Evolutionary conservation across 2,113 vertebrate species (phyloP), one percentile per base, ranked within the genome.

Genomic region (Cyanistes caeruleus): DNA sequence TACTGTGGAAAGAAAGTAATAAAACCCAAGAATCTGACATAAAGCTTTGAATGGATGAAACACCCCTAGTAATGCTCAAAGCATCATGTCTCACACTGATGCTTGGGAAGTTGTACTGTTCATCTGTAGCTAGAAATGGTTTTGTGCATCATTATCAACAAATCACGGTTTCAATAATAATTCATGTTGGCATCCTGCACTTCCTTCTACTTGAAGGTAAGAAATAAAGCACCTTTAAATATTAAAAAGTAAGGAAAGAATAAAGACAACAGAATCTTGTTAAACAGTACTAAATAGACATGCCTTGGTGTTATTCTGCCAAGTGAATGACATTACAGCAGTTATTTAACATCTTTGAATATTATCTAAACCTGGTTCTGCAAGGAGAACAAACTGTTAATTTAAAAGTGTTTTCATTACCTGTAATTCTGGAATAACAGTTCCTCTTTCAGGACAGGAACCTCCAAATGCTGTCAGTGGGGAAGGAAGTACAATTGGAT

Each of bases 361-460:
- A 60, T 51, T 31, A 13, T 41, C 41, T 68, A 59, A 30, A 68
- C 28, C 17, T 43, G 70, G 15, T 11, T 91, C 58, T 76, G 33
- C 13, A 87, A 39, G 12, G 4, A 19, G 11, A 84, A 52, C 17
- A 44, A 68, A 94, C 12, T 51, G 35, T 77, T 75, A 27, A 78
- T 72, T 51, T 74, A 25, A 2, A 86, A 86, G 25, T 30, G 5
- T 72, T 74, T 65, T 58, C 19, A 22, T 72, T 97, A 99, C 99
- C 99, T 99, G 99, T 21, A 99, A 97, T 89, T 99, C 99, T 53
- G 99, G 99, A 77, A 99, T 98, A 64, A 99, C 97, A 3, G 99
- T 98, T 69, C 99, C 99, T 91, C 99, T 98, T 67, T 99, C 99
- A n/a, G 98, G 97, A 96, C 99, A 99, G 8, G 98, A 98, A 9